Base-by-base conservation (phyloP, 2,113 vertebrate genomes). In the Lanius ludovicianus region DNA sequence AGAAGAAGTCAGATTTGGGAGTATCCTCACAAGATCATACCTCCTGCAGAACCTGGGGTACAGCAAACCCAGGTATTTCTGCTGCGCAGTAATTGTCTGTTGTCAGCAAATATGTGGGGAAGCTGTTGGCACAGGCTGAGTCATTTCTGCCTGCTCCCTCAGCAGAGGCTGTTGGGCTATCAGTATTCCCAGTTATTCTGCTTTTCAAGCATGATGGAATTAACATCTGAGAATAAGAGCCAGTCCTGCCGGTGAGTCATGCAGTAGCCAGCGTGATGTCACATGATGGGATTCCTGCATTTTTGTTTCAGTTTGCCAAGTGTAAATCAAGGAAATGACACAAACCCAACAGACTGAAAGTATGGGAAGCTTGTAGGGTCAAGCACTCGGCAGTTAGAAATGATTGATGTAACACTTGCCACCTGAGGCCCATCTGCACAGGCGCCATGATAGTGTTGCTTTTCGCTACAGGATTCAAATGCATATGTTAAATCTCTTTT, bases 241-340 rank as follows among this genome's bases (percentile, higher is more conserved):
- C 87, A 75, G 77, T 57, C 47, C 56, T 94, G 57, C 55, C 0
- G 0, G 37, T 91, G 81, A 94, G 85, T 94, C 83, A 83, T 16
- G 53, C 1, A 0, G 27, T 55, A 59, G 79, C 59, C 2, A 5
- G 37, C 75, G 52, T 74, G 87, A 75, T 86, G 86, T 85, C 16
- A 3, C n/a, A 15, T 49, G 46, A 63, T 70, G 56, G 46, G 41
- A 86, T 80, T 94, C 89, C 90, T 76, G 70, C 62, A 65, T 75
- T 82, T 90, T 87, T 83, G 30, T 94, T 96, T 95, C 90, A 47
- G 50, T 91, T 94, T 77, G 70, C 53, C 9, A 2, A 41, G 42
- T 85, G 67, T 70, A 93, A 83, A 63, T 64, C 30, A 69, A 91
- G 82, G 75, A 95, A 85, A 56, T 90, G 35, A 80, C 82, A 91